Evolutionary conservation across 2,113 vertebrate species (phyloP).

Genomic region (Trochalopteron elliotii): DNA sequence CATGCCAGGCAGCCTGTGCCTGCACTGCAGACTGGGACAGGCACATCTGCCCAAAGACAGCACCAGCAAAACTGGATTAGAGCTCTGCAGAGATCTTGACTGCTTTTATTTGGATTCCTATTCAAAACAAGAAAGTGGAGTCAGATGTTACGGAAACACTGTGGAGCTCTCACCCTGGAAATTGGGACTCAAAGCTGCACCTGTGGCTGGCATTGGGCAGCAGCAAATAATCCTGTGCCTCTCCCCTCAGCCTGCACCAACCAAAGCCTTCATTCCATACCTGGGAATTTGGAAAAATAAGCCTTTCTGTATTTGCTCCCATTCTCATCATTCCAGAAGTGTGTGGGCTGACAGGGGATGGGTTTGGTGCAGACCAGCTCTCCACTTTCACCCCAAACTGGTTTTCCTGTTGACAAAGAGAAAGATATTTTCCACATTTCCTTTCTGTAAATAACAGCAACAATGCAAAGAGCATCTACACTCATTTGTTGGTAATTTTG

Average conservation of each 20-base stretch:
- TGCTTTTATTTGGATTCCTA: not conserved
- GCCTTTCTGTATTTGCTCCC: slow-evolving; percentile 93
- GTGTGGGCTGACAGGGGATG: slow-evolving; percentile 92
- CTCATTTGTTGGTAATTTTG: not conserved
- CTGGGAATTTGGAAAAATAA: slow-evolving; percentile 91
- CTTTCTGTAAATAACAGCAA: not conserved
- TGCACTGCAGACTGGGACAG: not conserved
- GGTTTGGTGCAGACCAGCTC: slow-evolving; percentile 95
- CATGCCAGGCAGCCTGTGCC: not conserved
- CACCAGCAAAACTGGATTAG: not conserved
- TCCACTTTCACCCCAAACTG: slow-evolving; percentile 92
- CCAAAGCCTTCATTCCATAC: slow-evolving; percentile 52
- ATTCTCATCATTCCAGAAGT: slow-evolving; percentile 96
- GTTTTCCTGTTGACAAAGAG: slow-evolving; percentile 75
- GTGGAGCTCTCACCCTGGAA: not conserved
- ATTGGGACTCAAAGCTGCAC: not conserved
- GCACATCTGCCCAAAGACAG: not conserved
- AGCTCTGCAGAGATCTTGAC: not conserved
- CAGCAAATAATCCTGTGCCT: not conserved
- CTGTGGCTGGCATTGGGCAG: not conserved
- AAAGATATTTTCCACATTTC: not conserved
- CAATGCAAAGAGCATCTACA: not conserved
- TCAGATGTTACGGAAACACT: accelerated
- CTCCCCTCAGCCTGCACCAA: not conserved
- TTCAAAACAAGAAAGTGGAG: not conserved